Base-by-base conservation (phyloP, 2,888 invertebrate species). In the Synanthedon tipuliformis region DNA sequence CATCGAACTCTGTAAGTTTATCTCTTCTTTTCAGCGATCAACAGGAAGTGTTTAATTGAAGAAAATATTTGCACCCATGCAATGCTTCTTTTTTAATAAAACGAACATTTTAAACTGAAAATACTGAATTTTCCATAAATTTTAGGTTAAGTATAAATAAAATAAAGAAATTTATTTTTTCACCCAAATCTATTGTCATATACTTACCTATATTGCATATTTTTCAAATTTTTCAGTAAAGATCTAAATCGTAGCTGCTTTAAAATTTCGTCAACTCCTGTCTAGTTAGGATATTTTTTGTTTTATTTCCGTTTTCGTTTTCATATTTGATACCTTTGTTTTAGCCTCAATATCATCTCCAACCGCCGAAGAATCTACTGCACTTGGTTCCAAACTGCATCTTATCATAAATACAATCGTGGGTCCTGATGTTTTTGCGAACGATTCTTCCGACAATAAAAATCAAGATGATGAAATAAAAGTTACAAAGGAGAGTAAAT, bases 331-430 rank as follows among this genome's bases (percentile, higher is more conserved):
- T 53, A 27, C 50, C 52, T 50, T 53, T 51, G 51, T 58, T 63
- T 8, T 59, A 81, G 79, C 54, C 7, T 77, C 78, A 27, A 50
- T 65, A 18, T 71, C 77, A 52, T 66, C 69, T 3, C 65, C 67
- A 8, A 51, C 55, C 15, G 60, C 58, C 12, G 72, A 73, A 55
- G 74, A 72, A 58, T 71, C 76, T 12, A 61, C 65, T 15, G 60
- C 63, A 52, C 60, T 78, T 40, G 79, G 77, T 50, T 73, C 60
- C 54, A 71, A 69, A 53, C 60, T 79, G 48, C 78, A 78, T 56
- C 58, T 56, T 50, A 74, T 80, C 54, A 69, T 81, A 16, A 65
- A 69, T 57, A 62, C 62, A 23, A 71, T 78, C 57, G 58, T 74
- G 40, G 66, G 59, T 50, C 45, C 45, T 45, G 10, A 49, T 18